These are phyloP conservation scores for Siniperca obscura DNA, from an alignment of 2,797 vertebrate genomes.

Conservation along the genomic window DNA sequence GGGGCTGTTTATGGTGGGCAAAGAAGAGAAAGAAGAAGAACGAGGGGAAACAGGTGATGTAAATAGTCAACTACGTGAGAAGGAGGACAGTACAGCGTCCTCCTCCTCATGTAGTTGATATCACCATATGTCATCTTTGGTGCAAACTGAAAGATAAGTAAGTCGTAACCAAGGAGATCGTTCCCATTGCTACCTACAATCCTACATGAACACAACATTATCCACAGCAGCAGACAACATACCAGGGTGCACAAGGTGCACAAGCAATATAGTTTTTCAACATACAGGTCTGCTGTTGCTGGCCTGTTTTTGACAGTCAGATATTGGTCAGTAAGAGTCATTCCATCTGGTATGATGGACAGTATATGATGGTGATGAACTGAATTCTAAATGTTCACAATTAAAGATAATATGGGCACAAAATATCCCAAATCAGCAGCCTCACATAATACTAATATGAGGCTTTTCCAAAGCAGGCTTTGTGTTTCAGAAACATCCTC, in stretches of 20 bases:
- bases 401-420: neutral
- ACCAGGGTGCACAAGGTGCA: neutral
- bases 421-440: neutral
- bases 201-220: neutral
- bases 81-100: too few species aligned
- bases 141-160: neutral
- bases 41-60: too few species aligned
- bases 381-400: neutral
- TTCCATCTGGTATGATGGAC: neutral
- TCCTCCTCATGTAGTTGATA: too few species aligned
- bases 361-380: too few species aligned
- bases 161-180: constrained; percentile 25
- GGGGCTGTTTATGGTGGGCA: too few species aligned
- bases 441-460: neutral
- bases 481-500: constrained; percentile 28
- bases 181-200: neutral
- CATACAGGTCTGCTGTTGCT: neutral
- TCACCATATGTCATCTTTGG: neutral
- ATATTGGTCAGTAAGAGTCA: neutral
- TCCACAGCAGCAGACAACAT: neutral
- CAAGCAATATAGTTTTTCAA: neutral
- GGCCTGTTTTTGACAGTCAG: neutral
- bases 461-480: constrained; percentile 4
- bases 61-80: too few species aligned
- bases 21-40: too few species aligned